Conservation (phyloP, 2,888 invertebrate genomes). For the Salticus scenicus region DNA sequence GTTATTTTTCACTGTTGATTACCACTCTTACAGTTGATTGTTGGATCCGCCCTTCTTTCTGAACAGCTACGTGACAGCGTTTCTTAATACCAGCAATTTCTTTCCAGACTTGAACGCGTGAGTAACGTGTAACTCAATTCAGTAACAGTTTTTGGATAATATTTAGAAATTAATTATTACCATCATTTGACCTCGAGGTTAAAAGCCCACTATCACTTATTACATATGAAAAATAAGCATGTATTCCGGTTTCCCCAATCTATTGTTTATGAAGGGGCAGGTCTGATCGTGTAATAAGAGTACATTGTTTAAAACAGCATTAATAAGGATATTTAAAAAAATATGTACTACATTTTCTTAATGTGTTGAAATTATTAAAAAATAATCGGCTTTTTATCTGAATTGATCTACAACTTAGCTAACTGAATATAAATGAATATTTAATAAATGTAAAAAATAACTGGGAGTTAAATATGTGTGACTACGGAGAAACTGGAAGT, state of each 20-base stretch:
- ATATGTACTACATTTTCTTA: too few relatives aligned
- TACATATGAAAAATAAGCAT: background rate
- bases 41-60: background rate
- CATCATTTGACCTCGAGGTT: background rate
- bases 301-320: too few relatives aligned
- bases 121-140: background rate
- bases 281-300: background rate
- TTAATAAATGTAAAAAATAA: too few relatives aligned
- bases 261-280: background rate
- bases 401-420: too few relatives aligned
- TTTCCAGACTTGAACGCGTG: background rate
- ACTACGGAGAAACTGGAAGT: too few relatives aligned
- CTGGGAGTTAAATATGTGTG: too few relatives aligned
- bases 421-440: too few relatives aligned
- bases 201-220: background rate
- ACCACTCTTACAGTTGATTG: background rate
- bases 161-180: background rate
- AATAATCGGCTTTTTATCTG: too few relatives aligned
- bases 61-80: background rate
- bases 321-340: too few relatives aligned
- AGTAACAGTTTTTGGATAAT: background rate
- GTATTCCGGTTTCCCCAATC: background rate
- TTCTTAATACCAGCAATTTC: background rate
- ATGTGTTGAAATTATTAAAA: too few relatives aligned
- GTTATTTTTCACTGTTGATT: conserved; percentile 14